Percentiles rank a stretch among this genome's conserved stretches.
phyloP scores from a whole-genome alignment of 1,140 invertebrate species.

The Nymphalis io region DNA sequence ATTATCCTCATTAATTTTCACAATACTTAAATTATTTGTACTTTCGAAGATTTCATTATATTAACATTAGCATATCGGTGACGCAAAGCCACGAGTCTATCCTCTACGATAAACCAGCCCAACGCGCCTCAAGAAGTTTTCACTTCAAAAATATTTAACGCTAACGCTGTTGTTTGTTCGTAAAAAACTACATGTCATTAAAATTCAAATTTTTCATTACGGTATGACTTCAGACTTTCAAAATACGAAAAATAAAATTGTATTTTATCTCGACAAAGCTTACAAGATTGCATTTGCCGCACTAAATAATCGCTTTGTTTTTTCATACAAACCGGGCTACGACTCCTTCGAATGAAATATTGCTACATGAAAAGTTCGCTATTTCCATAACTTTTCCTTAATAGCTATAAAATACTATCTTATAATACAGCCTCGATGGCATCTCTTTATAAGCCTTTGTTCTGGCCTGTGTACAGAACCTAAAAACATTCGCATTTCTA shows the following conservation, averaged over 20 bases:
- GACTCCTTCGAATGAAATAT: not conserved
- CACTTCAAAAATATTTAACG: too few relatives aligned
- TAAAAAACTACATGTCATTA: not conserved
- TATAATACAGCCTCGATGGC: not conserved
- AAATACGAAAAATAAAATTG: not conserved
- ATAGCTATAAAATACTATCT: constrained; percentile 7
- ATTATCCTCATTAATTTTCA: too few relatives aligned
- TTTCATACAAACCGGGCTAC: not conserved
- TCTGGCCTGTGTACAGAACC: not conserved
- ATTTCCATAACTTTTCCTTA: constrained; percentile 1
- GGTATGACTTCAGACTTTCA: not conserved
- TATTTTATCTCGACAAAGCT: not conserved
- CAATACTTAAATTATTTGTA: too few relatives aligned
- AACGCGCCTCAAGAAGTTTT: too few relatives aligned
- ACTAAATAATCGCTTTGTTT: not conserved
- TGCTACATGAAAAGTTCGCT: not conserved
- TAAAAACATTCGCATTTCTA: not conserved
- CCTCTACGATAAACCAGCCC: too few relatives aligned
- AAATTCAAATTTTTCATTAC: not conserved
- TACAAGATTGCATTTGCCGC: not conserved
- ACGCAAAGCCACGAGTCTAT: too few relatives aligned
- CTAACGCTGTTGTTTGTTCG: too few relatives aligned
- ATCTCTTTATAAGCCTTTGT: constrained; percentile 2
- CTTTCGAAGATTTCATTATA: too few relatives aligned
- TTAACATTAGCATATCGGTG: too few relatives aligned